Conservation (phyloP, 2,797 vertebrate species). For the Spinus pinus region DNA sequence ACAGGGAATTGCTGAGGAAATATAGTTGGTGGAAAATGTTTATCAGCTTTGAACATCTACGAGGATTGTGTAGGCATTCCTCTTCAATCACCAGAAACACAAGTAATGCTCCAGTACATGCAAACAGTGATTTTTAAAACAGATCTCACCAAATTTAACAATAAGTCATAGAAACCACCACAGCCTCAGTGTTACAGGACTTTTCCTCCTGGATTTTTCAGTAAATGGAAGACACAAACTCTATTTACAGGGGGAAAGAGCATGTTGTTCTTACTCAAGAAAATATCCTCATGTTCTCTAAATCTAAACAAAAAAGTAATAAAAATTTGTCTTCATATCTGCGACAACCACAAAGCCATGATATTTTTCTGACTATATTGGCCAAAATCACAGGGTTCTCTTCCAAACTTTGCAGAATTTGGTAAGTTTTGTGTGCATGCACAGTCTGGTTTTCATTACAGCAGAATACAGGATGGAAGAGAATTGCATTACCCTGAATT, state of each 20-base stretch:
- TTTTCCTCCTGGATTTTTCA: neutral
- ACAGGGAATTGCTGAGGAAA: neutral
- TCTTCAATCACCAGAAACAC: slow-evolving; percentile 17
- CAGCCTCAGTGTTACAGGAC: neutral
- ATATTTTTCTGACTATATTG: neutral
- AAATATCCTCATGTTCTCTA: neutral
- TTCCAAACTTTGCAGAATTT: neutral
- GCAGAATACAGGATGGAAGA: neutral
- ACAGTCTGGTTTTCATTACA: neutral
- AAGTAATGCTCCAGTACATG: neutral
- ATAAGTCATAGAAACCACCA: neutral
- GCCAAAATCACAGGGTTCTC: neutral
- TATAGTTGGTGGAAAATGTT: neutral
- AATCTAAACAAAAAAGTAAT: neutral
- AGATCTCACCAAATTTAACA: neutral
- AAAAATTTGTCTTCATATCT: neutral
- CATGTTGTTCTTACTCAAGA: neutral
- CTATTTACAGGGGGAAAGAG: neutral
- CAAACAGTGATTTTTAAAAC: neutral
- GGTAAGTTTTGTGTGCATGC: neutral
- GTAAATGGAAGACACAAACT: neutral
- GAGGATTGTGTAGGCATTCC: slow-evolving; percentile 19
- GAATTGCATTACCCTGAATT: neutral
- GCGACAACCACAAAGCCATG: neutral
- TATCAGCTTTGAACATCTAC: slow-evolving; percentile 6